These are phyloP conservation scores for Geotrypetes seraphini DNA, from an alignment of 2,797 vertebrate genomes.

Conservation along the genomic window DNA sequence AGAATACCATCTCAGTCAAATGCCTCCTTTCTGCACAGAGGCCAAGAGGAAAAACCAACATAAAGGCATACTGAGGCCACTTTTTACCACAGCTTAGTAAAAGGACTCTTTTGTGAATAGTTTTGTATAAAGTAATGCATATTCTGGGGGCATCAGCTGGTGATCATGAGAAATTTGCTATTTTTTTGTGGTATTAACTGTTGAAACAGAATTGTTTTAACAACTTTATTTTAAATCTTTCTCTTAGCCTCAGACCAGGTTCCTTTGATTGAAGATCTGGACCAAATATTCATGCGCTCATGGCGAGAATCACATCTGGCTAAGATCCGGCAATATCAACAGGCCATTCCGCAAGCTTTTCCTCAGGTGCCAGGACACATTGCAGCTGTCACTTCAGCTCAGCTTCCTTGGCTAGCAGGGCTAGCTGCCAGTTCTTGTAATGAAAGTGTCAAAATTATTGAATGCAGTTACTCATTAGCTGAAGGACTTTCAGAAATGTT, in stretches of 20 bases:
- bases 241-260: conserved; percentile 81
- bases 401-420: conserved; percentile 91
- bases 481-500: conserved; percentile 87
- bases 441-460: conserved; percentile 77
- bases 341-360: conserved; percentile 47
- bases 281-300: conserved; percentile 92
- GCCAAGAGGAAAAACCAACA: too few species aligned
- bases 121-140: too few species aligned
- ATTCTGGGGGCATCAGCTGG: too few species aligned
- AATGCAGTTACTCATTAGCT: conserved; percentile 72
- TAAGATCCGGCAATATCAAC: conserved; percentile 86
- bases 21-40: too few species aligned
- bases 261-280: conserved; percentile 89
- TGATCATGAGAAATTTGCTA: too few species aligned
- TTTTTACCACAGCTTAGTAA: too few species aligned
- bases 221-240: too few species aligned
- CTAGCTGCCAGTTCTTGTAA: conserved; percentile 88
- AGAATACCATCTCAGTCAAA: too few species aligned
- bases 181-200: too few species aligned
- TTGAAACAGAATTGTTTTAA: too few species aligned
- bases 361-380: conserved; percentile 41
- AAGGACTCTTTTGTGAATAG: too few species aligned
- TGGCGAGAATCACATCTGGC: conserved; percentile 90
- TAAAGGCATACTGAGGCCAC: too few species aligned
- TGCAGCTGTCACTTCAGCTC: conserved; percentile 68